A percentile compares a stretch with the other conserved stretches of the same genome.
Conservation (phyloP, 2,888 invertebrate genomes). For the Campoplex capitator region DNA sequence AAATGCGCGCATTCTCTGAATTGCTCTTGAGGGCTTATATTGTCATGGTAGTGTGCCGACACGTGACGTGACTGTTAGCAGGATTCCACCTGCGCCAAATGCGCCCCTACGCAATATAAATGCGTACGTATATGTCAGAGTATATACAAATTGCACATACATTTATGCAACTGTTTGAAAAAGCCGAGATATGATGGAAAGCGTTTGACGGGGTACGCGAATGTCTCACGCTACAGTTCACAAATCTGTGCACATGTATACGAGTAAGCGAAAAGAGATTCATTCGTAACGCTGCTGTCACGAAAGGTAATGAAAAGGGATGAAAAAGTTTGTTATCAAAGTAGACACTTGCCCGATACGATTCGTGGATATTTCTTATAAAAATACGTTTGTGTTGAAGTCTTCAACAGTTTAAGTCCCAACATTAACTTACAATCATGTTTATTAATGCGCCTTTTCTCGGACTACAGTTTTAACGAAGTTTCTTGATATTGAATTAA, state of each 20-base stretch:
- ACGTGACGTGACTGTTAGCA: constrained; percentile 39
- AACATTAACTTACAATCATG: too few relatives aligned
- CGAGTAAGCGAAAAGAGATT: constrained; percentile 37
- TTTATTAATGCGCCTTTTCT: too few relatives aligned
- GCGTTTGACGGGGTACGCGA: constrained; percentile 49
- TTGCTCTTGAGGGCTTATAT: constrained; percentile 34
- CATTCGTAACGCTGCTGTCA: constrained; percentile 32
- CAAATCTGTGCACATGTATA: not conserved
- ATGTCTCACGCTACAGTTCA: constrained; percentile 41
- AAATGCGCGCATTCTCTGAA: not conserved
- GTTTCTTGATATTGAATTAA: constrained; percentile 46
- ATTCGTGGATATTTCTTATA: not conserved
- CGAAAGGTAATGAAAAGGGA: not conserved
- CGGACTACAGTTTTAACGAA: constrained; percentile 37
- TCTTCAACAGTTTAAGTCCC: not conserved
- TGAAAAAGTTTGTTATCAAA: constrained; percentile 49
- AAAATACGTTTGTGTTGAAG: constrained; percentile 23
- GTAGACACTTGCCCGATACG: constrained; percentile 1
- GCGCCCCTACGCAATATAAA: constrained; percentile 28
- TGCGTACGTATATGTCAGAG: not conserved
- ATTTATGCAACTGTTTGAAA: constrained; percentile 16
- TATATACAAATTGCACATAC: not conserved
- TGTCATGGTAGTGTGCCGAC: constrained; percentile 35
- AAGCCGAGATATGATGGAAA: constrained; percentile 38
- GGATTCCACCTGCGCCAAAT: constrained; percentile 43